phyloP scores from a whole-genome alignment of 2,797 vertebrate genomes.

The Falco rusticolus region DNA sequence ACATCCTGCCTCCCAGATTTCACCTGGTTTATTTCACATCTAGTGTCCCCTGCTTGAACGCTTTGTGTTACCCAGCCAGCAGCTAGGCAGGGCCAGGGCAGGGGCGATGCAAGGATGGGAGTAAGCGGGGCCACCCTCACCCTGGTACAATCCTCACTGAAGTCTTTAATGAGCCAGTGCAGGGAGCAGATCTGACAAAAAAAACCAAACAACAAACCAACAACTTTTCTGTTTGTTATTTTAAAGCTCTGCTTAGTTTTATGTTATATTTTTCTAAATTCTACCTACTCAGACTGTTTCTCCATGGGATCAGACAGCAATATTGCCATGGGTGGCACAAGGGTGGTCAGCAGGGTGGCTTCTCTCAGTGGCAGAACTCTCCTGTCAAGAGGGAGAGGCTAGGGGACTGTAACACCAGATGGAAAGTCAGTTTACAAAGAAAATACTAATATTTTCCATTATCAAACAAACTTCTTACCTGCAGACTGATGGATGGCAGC shows the following conservation, averaged over 20 bases:
- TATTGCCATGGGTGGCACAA: neutral
- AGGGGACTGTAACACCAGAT: rapidly evolving
- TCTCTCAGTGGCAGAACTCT: neutral
- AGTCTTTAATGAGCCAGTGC: neutral
- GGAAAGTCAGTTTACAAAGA: neutral
- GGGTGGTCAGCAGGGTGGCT: neutral
- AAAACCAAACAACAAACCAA: neutral
- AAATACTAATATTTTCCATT: neutral
- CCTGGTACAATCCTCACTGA: neutral
- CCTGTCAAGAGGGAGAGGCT: neutral
- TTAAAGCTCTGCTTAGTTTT: neutral
- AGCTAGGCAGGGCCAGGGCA: neutral
- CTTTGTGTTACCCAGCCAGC: neutral
- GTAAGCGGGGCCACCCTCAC: neutral
- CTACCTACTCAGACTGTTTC: neutral
- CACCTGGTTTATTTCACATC: neutral
- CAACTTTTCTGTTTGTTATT: neutral
- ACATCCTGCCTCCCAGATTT: neutral
- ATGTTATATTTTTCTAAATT: neutral
- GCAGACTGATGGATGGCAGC: neutral
- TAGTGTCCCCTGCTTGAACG: neutral
- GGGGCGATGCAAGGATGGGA: neutral
- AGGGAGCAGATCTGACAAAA: neutral
- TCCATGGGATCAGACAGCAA: neutral
- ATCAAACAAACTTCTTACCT: neutral